Percentiles rank a stretch among this genome's conserved stretches.
phyloP scores from a whole-genome alignment of 2,888 invertebrate species.

The Drosophila paracracens region DNA sequence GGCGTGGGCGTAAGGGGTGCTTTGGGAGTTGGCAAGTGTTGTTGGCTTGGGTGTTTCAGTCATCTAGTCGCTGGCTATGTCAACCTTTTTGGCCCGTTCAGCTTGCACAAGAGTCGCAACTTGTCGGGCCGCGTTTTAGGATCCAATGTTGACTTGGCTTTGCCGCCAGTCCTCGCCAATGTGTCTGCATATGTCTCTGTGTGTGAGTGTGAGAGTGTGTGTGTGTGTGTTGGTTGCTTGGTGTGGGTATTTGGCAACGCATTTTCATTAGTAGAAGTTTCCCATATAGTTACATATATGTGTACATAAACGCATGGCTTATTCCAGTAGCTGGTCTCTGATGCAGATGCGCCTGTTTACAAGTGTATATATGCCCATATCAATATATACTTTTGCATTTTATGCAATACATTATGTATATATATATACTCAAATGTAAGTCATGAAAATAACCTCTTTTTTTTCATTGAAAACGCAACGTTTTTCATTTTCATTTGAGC shows the following conservation, averaged over 20 bases:
- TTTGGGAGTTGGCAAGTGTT: constrained; percentile 1
- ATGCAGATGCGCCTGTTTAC: neutral
- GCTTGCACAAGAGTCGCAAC: constrained; percentile 34
- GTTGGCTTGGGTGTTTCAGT: constrained; percentile 8
- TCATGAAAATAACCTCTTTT: constrained; percentile 21
- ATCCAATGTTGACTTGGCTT: constrained; percentile 55
- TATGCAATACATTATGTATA: neutral
- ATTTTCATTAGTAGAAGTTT: constrained; percentile 47
- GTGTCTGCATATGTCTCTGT: constrained; percentile 7
- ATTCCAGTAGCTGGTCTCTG: constrained; percentile 39
- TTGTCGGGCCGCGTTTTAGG: constrained; percentile 45
- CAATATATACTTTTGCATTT: neutral
- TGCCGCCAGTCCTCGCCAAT: constrained; percentile 51
- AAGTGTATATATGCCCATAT: neutral
- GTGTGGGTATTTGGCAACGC: constrained; percentile 34
- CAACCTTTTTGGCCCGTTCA: constrained; percentile 38
- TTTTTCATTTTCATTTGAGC: constrained; percentile 22
- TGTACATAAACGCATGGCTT: constrained; percentile 55
- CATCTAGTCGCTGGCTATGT: constrained; percentile 27
- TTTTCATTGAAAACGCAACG: constrained; percentile 12
- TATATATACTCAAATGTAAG: constrained; percentile 15
- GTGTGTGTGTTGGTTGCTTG: neutral
- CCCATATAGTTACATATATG: constrained; percentile 15
- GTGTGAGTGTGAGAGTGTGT: constrained; percentile 3
- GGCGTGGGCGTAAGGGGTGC: neutral